Conservation (phyloP, 2,113 vertebrate genomes). For the Nicator chloris region DNA sequence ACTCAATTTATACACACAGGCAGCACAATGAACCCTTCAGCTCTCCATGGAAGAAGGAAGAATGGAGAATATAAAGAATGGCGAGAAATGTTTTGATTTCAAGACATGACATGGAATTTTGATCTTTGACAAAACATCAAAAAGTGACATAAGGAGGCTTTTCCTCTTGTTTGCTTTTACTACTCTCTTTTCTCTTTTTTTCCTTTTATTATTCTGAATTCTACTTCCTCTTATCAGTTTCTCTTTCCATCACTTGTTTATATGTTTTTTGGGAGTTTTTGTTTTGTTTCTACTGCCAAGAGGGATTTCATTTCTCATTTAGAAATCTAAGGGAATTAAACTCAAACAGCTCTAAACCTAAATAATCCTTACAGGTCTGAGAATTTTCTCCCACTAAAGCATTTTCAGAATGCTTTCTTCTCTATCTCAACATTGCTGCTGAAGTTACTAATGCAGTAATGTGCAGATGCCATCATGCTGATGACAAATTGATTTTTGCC, state of each 20-base stretch:
- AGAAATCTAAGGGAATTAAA: not conserved
- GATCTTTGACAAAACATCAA: not conserved
- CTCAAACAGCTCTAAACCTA: not conserved
- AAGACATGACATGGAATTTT: not conserved
- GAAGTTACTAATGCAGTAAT: not conserved
- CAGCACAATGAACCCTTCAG: not conserved
- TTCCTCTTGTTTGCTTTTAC: not conserved
- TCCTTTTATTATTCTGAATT: not conserved
- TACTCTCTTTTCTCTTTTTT: not conserved
- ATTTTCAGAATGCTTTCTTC: not conserved
- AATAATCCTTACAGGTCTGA: not conserved
- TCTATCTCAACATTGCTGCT: not conserved
- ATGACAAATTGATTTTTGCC: not conserved
- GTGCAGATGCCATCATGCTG: not conserved
- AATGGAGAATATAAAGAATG: not conserved
- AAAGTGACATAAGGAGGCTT: not conserved
- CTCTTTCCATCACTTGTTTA: not conserved
- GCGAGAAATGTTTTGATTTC: not conserved
- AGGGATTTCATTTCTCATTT: not conserved
- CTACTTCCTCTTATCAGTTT: not conserved
- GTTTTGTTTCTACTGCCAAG: not conserved
- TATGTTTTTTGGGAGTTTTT: not conserved
- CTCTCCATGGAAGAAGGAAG: not conserved
- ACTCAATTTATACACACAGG: not conserved
- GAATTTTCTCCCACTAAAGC: not conserved